Base-by-base conservation (phyloP, 1,140 invertebrate species). In the Zaprionus lachaisei region DNA sequence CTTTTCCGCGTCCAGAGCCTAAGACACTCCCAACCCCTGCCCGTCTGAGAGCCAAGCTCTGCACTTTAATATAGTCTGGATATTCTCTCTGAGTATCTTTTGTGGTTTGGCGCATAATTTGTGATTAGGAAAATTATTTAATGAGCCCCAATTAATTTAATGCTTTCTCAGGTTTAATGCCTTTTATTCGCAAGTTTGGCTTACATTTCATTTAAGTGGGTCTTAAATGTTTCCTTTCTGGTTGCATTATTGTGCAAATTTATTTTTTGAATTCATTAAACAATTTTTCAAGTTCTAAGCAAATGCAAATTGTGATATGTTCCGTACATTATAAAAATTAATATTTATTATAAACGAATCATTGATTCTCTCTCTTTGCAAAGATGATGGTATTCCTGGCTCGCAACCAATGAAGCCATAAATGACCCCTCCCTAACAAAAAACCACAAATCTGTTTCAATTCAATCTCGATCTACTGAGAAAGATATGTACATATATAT, bases 71-170 rank as follows among this genome's bases (percentile, higher is more conserved):
- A 60, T 57, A 47, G 26, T 38, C 54, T 26, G 55, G 22, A 49
- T 38, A 9, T 24, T 28, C 15, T 47, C 37, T 31, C 24, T 47
- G 41, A 17, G 34, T 38, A 66, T 57, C 61, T 84, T 90, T 89
- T 74, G 77, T 71, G 64, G 72, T 65, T 90, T 90, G 85, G 77
- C 82, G 81, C 75, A 63, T 77, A 91, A 91, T 91, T 91, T 83
- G 89, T 79, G 60, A 66, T 82, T 51, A 80, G 20, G 47, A 80
- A 85, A 91, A 73, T 91, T 85, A 91, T 91, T 91, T 89, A 80
- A 87, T 76, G 89, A 82, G 65, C 80, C n/a, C 41, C 89, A 77
- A 91, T 91, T 91, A 91, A 89, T 83, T 91, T 91, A 85, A 91
- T 91, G 72, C 60, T 47, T 66, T 77, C 74, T 76, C 66, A 87